Evolutionary conservation across 2,797 vertebrate species (phyloP).

Genomic region (Fringilla coelebs): DNA sequence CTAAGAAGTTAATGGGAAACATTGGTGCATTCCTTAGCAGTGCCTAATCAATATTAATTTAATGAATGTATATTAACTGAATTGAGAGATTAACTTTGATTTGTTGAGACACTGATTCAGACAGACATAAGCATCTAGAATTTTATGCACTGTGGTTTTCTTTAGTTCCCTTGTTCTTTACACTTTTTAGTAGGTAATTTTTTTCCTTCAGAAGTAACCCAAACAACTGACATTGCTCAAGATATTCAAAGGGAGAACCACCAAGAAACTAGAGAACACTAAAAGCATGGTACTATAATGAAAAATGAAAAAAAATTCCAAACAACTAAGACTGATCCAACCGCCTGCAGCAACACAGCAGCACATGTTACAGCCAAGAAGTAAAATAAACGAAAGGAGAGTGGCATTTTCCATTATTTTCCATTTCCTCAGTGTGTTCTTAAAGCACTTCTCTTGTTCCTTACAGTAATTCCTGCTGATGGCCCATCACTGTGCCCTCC

Average conservation of each 20-base stretch:
- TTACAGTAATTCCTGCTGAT: not conserved
- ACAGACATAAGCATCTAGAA: not conserved
- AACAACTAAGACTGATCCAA: not conserved
- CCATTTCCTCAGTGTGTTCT: not conserved
- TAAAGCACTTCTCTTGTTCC: not conserved
- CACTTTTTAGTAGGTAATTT: fast-evolving
- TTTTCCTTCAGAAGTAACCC: not conserved
- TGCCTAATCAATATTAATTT: not conserved
- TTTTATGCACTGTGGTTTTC: not conserved
- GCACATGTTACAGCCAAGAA: not conserved
- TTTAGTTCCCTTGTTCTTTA: not conserved
- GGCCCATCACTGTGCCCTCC: not conserved
- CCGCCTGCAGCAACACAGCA: not conserved
- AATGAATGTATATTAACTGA: not conserved
- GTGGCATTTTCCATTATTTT: not conserved
- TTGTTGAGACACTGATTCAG: not conserved
- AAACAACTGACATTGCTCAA: not conserved
- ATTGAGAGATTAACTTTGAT: not conserved
- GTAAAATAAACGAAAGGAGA: not conserved
- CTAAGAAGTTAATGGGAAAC: not conserved
- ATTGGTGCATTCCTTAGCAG: not conserved
- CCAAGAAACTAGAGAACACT: not conserved
- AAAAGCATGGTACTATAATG: not conserved
- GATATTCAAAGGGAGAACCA: not conserved
- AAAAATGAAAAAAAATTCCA: not conserved